These are phyloP conservation scores for Escarpia spicata DNA, from an alignment of 2,888 invertebrate genomes.

Conservation along the genomic window DNA sequence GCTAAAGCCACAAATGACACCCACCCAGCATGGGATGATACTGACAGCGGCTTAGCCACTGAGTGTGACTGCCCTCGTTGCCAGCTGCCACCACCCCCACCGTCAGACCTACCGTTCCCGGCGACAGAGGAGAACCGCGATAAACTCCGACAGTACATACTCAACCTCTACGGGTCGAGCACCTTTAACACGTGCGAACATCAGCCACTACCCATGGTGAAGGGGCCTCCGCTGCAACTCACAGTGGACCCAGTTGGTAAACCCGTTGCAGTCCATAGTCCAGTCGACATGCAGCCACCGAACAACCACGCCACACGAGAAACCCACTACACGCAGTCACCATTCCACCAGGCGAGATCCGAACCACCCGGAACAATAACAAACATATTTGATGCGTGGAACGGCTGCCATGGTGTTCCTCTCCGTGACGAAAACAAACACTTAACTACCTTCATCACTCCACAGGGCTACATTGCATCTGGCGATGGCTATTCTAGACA, in stretches of 20 bases:
- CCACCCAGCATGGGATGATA: too few species aligned
- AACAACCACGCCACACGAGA: slow-evolving; percentile 44
- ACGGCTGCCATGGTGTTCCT: slow-evolving; percentile 32
- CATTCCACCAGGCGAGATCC: slow-evolving; percentile 42
- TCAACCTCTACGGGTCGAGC: too few species aligned
- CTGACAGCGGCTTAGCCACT: too few species aligned
- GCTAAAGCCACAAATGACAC: too few species aligned
- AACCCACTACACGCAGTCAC: slow-evolving; percentile 44
- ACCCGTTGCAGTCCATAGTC: background rate
- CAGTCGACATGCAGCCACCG: slow-evolving; percentile 46
- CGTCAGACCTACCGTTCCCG: too few species aligned
- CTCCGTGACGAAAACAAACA: slow-evolving; percentile 27
- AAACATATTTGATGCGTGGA: slow-evolving; percentile 39
- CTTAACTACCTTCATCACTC: slow-evolving; percentile 41
- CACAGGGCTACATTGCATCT: slow-evolving; percentile 39
- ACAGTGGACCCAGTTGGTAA: slow-evolving; percentile 45
- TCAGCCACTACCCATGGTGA: too few species aligned
- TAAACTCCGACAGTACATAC: too few species aligned
- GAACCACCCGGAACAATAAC: slow-evolving; percentile 26
- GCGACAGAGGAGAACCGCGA: too few species aligned
- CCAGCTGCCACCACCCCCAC: too few species aligned
- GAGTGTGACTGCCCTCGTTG: too few species aligned
- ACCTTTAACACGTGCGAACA: too few species aligned
- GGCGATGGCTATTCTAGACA: background rate
- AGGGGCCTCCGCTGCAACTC: too few species aligned